Percentiles rank a stretch among this genome's conserved stretches.
phyloP scores from a whole-genome alignment of 2,797 vertebrate species.

The Bradypus variegatus region DNA sequence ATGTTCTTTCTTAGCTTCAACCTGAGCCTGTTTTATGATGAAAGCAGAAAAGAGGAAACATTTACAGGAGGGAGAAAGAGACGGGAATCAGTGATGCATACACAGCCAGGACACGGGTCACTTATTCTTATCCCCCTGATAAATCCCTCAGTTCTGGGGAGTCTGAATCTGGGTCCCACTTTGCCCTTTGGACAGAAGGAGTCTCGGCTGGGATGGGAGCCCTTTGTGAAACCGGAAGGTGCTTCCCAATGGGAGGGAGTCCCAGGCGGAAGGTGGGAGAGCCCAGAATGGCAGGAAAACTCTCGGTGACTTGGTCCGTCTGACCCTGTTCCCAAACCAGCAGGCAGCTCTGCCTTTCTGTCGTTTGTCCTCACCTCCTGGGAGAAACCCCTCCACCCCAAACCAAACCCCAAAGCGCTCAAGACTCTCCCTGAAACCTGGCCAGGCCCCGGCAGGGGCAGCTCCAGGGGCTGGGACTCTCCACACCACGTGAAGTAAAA shows the following conservation, averaged over 20 bases:
- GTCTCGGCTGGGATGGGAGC: accelerated
- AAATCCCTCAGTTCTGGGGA: too few relatives aligned
- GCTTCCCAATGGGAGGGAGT: accelerated
- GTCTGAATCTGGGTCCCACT: background rate
- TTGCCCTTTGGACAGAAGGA: too few relatives aligned
- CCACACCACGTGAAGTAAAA: too few relatives aligned
- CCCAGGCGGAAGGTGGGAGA: accelerated
- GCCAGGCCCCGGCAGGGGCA: too few relatives aligned
- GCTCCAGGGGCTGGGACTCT: too few relatives aligned
- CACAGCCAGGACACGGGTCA: accelerated
- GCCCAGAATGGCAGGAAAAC: accelerated
- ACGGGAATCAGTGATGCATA: accelerated
- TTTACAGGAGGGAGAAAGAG: background rate
- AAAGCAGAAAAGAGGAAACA: background rate
- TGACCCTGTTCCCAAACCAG: background rate
- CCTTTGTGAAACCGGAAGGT: background rate
- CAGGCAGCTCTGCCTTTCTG: accelerated
- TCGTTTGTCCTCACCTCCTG: background rate
- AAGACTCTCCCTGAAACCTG: accelerated
- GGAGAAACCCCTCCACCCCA: accelerated
- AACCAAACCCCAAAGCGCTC: accelerated
- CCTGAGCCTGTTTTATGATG: constrained; percentile 86
- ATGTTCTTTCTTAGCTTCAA: constrained; percentile 98
- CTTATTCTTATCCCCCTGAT: accelerated
- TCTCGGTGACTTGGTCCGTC: background rate